A percentile compares a stretch with the other conserved stretches of the same genome.
phyloP scores from a whole-genome alignment of 2,888 invertebrate species.

The Steinernema hermaphroditum region DNA sequence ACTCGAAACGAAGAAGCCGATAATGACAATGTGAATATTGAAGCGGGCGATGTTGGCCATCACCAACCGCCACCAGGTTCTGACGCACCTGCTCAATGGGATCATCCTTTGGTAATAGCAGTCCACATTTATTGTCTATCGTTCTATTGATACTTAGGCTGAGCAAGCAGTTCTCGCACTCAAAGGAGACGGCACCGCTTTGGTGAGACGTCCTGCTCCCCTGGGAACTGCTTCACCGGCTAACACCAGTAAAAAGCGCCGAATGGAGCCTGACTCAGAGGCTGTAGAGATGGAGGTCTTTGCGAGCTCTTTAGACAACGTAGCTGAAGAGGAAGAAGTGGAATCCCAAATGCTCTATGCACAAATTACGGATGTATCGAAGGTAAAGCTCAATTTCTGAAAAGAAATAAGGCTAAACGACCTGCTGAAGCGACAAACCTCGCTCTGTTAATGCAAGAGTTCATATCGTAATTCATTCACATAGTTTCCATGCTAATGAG shows the following conservation, averaged over 20 bases:
- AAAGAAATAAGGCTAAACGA: too few species aligned
- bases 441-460: too few species aligned
- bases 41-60: slow-evolving; percentile 2
- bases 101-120: slow-evolving; percentile 6
- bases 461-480: too few species aligned
- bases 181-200: slow-evolving; percentile 25
- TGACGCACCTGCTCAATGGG: slow-evolving; percentile 15
- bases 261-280: not conserved
- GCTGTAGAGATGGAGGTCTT: slow-evolving; percentile 25
- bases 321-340: slow-evolving; percentile 32
- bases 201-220: slow-evolving; percentile 34
- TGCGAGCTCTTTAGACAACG: not conserved
- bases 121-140: not conserved
- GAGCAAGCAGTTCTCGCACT: slow-evolving; percentile 24
- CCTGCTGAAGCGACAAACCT: too few species aligned
- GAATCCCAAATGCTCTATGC: slow-evolving; percentile 36
- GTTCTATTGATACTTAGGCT: not conserved
- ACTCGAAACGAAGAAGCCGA: not conserved
- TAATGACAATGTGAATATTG: not conserved
- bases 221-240: slow-evolving; percentile 33
- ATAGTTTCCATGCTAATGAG: too few species aligned
- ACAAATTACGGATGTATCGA: slow-evolving; percentile 42
- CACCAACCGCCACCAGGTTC: not conserved
- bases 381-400: too few species aligned
- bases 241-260: slow-evolving; percentile 3